These are phyloP conservation scores for Adelognathus sp. DNA, from an alignment of 2,888 invertebrate species.

Conservation along the genomic window DNA sequence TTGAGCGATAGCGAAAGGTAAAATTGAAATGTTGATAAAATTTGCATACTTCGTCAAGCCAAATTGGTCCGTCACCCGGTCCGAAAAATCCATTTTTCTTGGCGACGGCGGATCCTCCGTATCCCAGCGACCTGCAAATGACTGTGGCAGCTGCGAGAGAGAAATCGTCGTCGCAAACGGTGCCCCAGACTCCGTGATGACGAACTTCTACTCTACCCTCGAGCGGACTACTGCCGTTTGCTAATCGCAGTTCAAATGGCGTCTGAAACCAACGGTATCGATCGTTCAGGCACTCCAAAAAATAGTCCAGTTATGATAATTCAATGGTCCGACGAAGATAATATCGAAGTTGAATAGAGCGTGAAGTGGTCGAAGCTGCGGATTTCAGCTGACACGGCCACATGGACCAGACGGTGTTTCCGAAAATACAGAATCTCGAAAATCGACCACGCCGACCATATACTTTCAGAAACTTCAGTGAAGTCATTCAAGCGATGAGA, in stretches of 20 bases:
- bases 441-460: too few relatives aligned
- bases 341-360: too few relatives aligned
- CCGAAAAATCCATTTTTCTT: constrained; percentile 84
- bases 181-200: constrained; percentile 88
- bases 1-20: neutral
- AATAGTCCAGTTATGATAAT: too few relatives aligned
- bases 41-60: constrained; percentile 85
- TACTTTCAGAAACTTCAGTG: too few relatives aligned
- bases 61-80: constrained; percentile 85
- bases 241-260: constrained; percentile 84
- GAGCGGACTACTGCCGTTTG: constrained; percentile 82
- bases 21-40: neutral
- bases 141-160: constrained; percentile 86
- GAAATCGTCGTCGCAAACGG: constrained; percentile 91
- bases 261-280: constrained; percentile 79
- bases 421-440: too few relatives aligned
- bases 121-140: constrained; percentile 84
- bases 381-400: too few relatives aligned
- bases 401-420: too few relatives aligned
- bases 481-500: too few relatives aligned
- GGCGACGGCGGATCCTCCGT: constrained; percentile 82
- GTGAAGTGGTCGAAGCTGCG: too few relatives aligned
- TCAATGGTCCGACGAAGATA: too few relatives aligned
- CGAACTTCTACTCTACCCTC: constrained; percentile 89
- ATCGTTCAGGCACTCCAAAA: too few relatives aligned